Evolutionary conservation across 2,113 vertebrate genomes (phyloP).

Genomic region (Cynocephalus volans): DNA sequence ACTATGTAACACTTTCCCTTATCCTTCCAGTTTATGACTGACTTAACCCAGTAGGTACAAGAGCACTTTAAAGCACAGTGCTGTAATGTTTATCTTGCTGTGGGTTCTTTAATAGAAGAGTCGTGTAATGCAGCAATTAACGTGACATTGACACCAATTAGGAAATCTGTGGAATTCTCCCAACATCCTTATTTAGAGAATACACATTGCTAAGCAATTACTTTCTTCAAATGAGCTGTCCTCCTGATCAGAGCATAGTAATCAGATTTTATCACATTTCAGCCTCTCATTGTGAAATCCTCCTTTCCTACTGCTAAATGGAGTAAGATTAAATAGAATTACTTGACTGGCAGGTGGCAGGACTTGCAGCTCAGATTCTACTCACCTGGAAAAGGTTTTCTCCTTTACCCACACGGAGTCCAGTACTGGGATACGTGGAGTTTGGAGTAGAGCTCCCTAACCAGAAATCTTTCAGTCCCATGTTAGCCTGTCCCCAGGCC

Average conservation of each 20-base stretch:
- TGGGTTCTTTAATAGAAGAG: not conserved
- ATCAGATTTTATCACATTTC: conserved; percentile 15
- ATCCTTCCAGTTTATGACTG: not conserved
- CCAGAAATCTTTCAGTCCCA: not conserved
- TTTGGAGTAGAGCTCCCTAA: not conserved
- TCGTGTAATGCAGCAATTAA: not conserved
- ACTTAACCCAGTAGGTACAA: not conserved
- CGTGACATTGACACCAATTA: not conserved
- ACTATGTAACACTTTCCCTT: conserved; percentile 64
- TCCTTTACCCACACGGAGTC: not conserved
- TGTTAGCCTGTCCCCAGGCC: not conserved
- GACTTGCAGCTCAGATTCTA: not conserved
- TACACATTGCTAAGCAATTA: conserved; percentile 24
- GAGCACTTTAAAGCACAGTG: not conserved
- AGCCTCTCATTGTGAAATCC: conserved; percentile 2
- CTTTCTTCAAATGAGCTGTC: conserved; percentile 63
- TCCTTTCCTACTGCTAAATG: not conserved
- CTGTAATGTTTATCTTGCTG: not conserved
- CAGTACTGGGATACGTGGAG: not conserved
- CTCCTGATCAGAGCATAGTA: not conserved
- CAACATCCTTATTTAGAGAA: conserved; percentile 3
- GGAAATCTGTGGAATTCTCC: conserved; percentile 55
- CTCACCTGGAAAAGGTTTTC: not conserved
- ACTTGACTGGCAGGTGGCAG: not conserved
- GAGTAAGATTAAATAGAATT: not conserved